A percentile compares a stretch with the other conserved stretches of the same genome.
Conservation (phyloP, 1,140 invertebrate genomes). For the Tigriopus japonicus region DNA sequence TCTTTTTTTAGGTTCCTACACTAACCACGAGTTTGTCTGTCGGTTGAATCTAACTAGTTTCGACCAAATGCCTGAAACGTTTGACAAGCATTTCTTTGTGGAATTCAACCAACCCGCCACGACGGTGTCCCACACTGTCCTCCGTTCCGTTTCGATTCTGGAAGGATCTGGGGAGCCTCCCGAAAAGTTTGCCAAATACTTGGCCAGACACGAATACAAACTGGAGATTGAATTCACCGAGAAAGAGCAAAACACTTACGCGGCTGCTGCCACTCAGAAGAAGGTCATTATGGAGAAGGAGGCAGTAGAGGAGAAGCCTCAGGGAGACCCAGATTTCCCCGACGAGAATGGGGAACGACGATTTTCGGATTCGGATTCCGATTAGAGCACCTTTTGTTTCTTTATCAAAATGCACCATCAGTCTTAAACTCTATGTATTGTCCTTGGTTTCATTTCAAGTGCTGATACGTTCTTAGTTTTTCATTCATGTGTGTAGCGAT, state of each 20-base stretch:
- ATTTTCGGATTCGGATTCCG: conserved; percentile 16
- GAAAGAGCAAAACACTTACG: conserved; percentile 49
- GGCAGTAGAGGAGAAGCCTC: conserved; percentile 2
- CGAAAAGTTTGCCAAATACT: conserved; percentile 93
- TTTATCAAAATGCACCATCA: too few relatives aligned
- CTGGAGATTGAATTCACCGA: conserved; percentile 66
- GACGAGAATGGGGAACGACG: not conserved
- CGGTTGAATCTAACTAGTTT: conserved; percentile 83
- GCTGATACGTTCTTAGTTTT: too few relatives aligned
- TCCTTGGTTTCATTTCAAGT: too few relatives aligned
- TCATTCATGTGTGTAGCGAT: too few relatives aligned
- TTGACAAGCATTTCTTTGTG: conserved; percentile 68
- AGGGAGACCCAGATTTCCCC: not conserved
- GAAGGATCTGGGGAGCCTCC: conserved; percentile 67
- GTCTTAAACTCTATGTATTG: too few relatives aligned
- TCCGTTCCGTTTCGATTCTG: conserved; percentile 78
- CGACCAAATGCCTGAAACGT: conserved; percentile 84
- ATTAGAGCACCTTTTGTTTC: not conserved
- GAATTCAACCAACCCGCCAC: conserved; percentile 98
- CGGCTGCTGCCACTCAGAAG: conserved; percentile 37
- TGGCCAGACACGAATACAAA: conserved; percentile 46
- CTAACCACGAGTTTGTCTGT: conserved; percentile 80
- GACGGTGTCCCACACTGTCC: conserved; percentile 87
- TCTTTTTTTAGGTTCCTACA: conserved; percentile 63
- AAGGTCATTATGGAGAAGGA: not conserved